Evolutionary conservation across 2,797 vertebrate species (phyloP).

Genomic region (Chaetophractus vellerosus): DNA sequence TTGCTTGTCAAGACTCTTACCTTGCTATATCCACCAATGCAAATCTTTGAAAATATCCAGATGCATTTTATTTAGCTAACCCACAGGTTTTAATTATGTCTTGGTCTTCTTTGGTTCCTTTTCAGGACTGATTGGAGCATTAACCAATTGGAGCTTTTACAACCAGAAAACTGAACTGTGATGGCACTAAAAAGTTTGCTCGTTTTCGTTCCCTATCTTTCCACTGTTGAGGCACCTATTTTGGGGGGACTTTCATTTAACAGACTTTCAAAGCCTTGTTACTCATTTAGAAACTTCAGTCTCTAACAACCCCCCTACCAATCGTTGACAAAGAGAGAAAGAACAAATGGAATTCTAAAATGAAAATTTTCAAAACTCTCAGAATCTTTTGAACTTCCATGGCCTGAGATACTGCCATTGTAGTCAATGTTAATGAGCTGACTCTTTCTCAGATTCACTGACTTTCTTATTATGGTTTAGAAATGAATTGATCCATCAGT

Average conservation of each 20-base stretch:
- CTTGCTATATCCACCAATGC: neutral
- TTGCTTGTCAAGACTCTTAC: neutral
- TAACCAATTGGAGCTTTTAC: neutral
- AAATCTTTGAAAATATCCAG: conserved; percentile 58
- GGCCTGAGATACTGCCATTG: neutral
- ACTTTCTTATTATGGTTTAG: neutral
- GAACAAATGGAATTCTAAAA: neutral
- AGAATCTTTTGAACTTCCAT: neutral
- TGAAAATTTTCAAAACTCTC: neutral
- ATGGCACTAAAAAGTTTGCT: neutral
- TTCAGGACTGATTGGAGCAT: neutral
- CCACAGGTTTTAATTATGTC: neutral
- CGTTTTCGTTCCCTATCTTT: neutral
- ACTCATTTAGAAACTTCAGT: neutral
- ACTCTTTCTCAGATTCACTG: neutral
- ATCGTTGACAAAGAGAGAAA: neutral
- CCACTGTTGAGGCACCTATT: neutral
- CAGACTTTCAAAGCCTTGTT: conserved; percentile 42
- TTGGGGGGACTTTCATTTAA: neutral
- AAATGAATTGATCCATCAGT: neutral
- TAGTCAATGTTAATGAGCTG: neutral
- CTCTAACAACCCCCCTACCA: neutral
- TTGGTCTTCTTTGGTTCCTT: conserved; percentile 22
- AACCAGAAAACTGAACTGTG: neutral
- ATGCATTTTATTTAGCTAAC: conserved; percentile 42